Evolutionary conservation across 2,797 vertebrate species (phyloP).

Genomic region (Vespertilio murinus): DNA sequence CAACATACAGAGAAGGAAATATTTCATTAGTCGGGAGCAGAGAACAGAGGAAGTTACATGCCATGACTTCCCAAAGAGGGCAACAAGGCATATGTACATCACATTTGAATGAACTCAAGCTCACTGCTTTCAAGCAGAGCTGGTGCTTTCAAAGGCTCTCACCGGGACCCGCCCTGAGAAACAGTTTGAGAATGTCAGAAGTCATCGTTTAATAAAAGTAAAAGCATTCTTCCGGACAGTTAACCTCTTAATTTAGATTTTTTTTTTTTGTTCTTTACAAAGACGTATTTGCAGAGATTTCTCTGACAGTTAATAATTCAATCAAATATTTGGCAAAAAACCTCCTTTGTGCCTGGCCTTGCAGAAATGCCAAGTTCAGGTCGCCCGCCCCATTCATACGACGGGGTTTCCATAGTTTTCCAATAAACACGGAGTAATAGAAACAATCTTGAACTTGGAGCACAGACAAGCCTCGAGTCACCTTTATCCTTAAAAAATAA

Average conservation of each 20-base stretch:
- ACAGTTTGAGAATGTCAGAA: slow-evolving; percentile 78
- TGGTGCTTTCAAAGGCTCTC: slow-evolving; percentile 48
- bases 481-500: neutral
- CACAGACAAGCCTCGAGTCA: neutral
- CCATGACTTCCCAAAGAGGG: neutral
- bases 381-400: neutral
- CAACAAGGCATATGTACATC: neutral
- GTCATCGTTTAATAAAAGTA: slow-evolving; percentile 78
- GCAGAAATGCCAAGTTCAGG: slow-evolving; percentile 41
- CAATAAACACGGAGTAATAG: slow-evolving; percentile 36
- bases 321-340: slow-evolving; percentile 43
- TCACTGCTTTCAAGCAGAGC: neutral
- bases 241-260: slow-evolving; percentile 74
- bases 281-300: slow-evolving; percentile 15
- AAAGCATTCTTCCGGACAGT: slow-evolving; percentile 56
- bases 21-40: neutral
- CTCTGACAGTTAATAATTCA: slow-evolving; percentile 46
- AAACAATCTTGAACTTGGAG: neutral
- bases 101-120: neutral
- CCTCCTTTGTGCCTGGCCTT: slow-evolving; percentile 42
- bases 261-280: slow-evolving; percentile 32
- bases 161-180: slow-evolving; percentile 77
- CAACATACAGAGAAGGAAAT: neutral
- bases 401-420: slow-evolving; percentile 15
- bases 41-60: neutral